phyloP scores from a whole-genome alignment of 2,797 vertebrate species.

The Amphiprion clarkii region DNA sequence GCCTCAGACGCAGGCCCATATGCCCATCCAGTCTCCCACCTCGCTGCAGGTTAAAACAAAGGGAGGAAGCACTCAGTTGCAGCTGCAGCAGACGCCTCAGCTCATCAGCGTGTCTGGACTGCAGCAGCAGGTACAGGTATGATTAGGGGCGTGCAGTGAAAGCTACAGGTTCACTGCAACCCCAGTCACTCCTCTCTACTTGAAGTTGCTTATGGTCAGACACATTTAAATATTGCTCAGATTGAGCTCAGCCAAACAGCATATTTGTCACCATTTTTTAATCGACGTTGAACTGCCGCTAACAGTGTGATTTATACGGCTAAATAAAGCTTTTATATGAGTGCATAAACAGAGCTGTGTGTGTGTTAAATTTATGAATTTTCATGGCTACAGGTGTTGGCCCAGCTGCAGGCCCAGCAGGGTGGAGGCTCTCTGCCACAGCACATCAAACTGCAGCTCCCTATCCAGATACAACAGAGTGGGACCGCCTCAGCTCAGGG shows the following conservation, averaged over 20 bases:
- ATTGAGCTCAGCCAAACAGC: not conserved
- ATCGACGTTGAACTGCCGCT: not conserved
- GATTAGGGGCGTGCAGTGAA: not conserved
- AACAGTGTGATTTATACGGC: too few species aligned
- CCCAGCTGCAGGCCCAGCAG: constrained; percentile 91
- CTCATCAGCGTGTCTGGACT: constrained; percentile 90
- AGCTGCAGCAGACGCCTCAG: constrained; percentile 89
- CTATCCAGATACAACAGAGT: constrained; percentile 90
- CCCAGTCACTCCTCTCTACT: not conserved
- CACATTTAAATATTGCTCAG: not conserved
- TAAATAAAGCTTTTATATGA: not conserved
- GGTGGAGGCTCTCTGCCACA: constrained; percentile 85
- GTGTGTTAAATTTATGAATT: constrained; percentile 3
- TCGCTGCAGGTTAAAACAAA: constrained; percentile 87
- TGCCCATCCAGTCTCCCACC: constrained; percentile 87
- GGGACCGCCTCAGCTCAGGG: constrained; percentile 77
- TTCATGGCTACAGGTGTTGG: constrained; percentile 83
- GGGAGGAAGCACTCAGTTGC: constrained; percentile 82
- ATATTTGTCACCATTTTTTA: too few species aligned
- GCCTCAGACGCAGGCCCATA: constrained; percentile 86
- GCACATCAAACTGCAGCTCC: constrained; percentile 92
- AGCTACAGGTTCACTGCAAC: not conserved
- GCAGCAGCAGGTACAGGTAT: constrained; percentile 88
- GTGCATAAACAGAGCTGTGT: too few species aligned
- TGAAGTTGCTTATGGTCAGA: not conserved